Base-by-base conservation (phyloP, 2,113 vertebrate species). In the Microcebus jonahi region DNA sequence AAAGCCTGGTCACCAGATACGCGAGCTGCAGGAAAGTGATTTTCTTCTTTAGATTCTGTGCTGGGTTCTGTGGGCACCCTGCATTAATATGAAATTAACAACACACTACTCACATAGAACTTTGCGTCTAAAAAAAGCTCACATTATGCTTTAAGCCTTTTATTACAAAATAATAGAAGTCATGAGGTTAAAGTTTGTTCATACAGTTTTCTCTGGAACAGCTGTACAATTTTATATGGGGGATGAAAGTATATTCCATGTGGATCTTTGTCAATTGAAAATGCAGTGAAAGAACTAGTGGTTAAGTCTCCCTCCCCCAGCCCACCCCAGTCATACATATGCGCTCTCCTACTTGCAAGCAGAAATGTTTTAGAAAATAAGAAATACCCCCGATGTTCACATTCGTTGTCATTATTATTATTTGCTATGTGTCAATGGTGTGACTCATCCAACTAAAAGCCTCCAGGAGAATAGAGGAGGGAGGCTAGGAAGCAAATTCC, bases 71-170 rank as follows among this genome's bases (percentile, higher is more conserved):
- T 97, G 97, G 97, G 97, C 98, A 97, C 97, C 97, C 95, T 97
- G 97, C 98, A 98, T 98, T 98, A 98, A 98, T 97, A 97, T 98
- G 98, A 98, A 98, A 98, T 98, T 98, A 98, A 97, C 98, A 98
- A 97, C 98, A 98, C 94, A 59, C 97, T 97, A 93, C 97, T 98
- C 98, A 97, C 97, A 98, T 88, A 96, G 97, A 98, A 98, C 97
- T 98, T 98, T 90, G 79, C 94, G 91, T 98, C 98, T 98, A 97
- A 98, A 98, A 98, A 98, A 98, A 98, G 97, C 97, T 97, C 97
- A 91, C 97, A 98, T 98, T 98, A 97, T 98, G 98, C 98, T 97
- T 98, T 98, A 98, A 98, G 98, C 98, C 97, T 98, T 98, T 98
- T 98, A 98, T 98, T 97, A 98, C 93, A 98, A 98, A 98, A 98